Evolutionary conservation across 2,888 invertebrate genomes (phyloP).

Genomic region (Netelia inedita): DNA sequence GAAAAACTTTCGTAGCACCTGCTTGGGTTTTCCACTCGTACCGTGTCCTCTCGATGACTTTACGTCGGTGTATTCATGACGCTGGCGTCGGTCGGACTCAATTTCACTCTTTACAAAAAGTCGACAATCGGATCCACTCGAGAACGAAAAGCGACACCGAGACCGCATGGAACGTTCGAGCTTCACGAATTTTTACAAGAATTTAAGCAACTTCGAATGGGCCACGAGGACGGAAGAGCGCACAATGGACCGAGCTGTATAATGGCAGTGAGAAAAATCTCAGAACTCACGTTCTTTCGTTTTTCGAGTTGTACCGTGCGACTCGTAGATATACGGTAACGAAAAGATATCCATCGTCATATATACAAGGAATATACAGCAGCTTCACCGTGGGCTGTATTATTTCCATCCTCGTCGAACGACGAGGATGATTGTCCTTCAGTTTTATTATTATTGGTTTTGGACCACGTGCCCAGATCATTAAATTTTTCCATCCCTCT

Average conservation of each 20-base stretch:
- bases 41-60: conserved; percentile 48
- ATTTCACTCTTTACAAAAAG: conserved; percentile 84
- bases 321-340: conserved; percentile 36
- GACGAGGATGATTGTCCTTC: conserved; percentile 44
- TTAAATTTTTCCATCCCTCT: background rate
- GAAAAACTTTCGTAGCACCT: conserved; percentile 68
- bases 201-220: conserved; percentile 83
- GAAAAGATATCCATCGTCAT: conserved; percentile 52
- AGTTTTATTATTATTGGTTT: background rate
- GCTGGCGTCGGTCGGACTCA: conserved; percentile 77
- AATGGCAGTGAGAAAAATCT: conserved; percentile 49
- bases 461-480: conserved; percentile 34
- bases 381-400: conserved; percentile 36
- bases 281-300: conserved; percentile 49
- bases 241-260: conserved; percentile 57
- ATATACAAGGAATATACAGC: conserved; percentile 13
- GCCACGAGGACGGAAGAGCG: conserved; percentile 50
- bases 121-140: conserved; percentile 83
- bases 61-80: conserved; percentile 50
- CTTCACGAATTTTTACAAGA: conserved; percentile 78
- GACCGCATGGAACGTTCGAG: conserved; percentile 70
- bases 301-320: conserved; percentile 11
- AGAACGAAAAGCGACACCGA: conserved; percentile 81
- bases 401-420: conserved; percentile 25
- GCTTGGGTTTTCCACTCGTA: conserved; percentile 55